Evolutionary conservation across 2,113 vertebrate genomes (phyloP), one percentile per base, ranked within the genome.

Genomic region (Egretta garzetta): DNA sequence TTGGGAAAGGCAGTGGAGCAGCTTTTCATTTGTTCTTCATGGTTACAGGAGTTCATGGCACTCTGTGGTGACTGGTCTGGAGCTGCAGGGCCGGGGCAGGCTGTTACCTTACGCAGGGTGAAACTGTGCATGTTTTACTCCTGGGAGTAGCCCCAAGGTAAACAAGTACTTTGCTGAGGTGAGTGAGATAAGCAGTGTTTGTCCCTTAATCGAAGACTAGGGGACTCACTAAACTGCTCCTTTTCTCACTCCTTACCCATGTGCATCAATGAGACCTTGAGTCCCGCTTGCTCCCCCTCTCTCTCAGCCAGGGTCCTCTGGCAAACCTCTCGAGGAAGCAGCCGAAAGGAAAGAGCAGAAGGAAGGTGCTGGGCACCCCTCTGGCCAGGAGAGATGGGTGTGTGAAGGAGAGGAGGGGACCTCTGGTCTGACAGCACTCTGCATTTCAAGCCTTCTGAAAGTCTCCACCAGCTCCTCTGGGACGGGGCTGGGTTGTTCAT

Each of bases 321-420:
- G 45, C 53, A 86, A 94, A 55, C 9, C 64, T 33, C 24, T 30
- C 12, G 3, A 76, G 41, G 28, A 68, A 58, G 70, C 12, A n/a
- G 39, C 39, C 66, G 50, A 20, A 83, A 90, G 53, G n/a, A 32
- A 71, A 39, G 73, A 88, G 79, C 58, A 90, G 49, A 7, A 47
- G 58, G 33, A 60, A 22, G 47, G 17, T 87, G 12, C 12, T 74
- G 64, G 49, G 10, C 24, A 73, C 12, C 39, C 27, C 53, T 56
- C 39, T 0, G 0, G 4, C 77, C 62, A 62, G 62, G 17, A 68
- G 58, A 56, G 39, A 56, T 23, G 7, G 3, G 18, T 12, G 7
- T 16, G 13, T 49, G 55, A 32, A 82, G 52, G 53, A 82, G 35
- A 71, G 41, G 33, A 62, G 59, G 4, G 10, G 18, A 77, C 30